A percentile compares a stretch with the other conserved stretches of the same genome.
These are phyloP conservation scores for Cyprinodon brontotheroides DNA, from an alignment of 2,113 vertebrate species.

Conservation along the genomic window DNA sequence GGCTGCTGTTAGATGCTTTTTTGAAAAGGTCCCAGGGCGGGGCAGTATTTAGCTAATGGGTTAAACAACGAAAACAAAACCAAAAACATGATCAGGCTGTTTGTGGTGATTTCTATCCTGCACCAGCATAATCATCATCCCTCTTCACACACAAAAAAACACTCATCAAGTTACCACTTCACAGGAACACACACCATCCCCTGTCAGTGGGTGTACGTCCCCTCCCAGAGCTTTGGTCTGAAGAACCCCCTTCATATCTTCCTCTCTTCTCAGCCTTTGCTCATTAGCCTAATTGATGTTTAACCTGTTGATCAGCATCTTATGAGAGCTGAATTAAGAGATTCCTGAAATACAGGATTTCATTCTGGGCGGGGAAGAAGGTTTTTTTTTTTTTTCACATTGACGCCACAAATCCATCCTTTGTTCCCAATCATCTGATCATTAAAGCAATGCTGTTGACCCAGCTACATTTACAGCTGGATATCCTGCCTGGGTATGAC, in stretches of 20 bases:
- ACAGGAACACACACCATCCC: conserved; percentile 22
- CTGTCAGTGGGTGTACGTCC: conserved; percentile 18
- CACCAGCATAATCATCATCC: conserved; percentile 22
- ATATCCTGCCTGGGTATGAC: not conserved
- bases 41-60: no score
- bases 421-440: conserved; percentile 32
- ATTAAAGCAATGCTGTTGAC: conserved; percentile 26
- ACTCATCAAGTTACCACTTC: conserved; percentile 23
- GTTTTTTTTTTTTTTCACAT: conserved; percentile 28
- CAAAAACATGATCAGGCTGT: conserved; percentile 8
- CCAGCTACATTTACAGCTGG: not conserved
- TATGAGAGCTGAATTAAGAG: conserved; percentile 75
- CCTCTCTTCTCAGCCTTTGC: conserved; percentile 31
- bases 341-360: conserved; percentile 68
- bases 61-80: conserved; percentile 27
- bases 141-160: conserved; percentile 9
- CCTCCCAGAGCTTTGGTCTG: conserved; percentile 27
- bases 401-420: conserved; percentile 50
- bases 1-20: no score
- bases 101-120: conserved; percentile 19
- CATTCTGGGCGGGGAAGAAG: conserved; percentile 49
- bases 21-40: no score
- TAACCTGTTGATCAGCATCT: conserved; percentile 71
- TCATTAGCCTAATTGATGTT: conserved; percentile 78
- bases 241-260: not conserved